These are phyloP conservation scores for Cephus spinipes DNA, from an alignment of 2,888 invertebrate genomes.

Conservation along the genomic window DNA sequence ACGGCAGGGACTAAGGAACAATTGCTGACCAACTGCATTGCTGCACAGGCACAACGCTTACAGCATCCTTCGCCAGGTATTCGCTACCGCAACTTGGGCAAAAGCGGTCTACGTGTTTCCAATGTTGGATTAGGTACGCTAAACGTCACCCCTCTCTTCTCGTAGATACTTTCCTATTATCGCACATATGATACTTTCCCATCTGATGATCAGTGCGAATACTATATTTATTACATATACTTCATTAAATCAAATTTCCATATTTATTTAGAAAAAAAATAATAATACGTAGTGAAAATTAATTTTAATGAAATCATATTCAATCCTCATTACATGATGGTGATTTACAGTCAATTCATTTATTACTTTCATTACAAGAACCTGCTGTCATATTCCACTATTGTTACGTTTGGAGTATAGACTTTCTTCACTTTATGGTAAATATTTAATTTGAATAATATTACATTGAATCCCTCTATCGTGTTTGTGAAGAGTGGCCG, in stretches of 20 bases:
- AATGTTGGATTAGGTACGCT: constrained; percentile 87
- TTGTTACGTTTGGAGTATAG: not conserved
- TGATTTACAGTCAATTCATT: not conserved
- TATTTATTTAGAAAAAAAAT: not conserved
- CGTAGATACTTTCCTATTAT: constrained; percentile 11
- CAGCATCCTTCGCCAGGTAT: constrained; percentile 82
- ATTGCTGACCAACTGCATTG: constrained; percentile 66
- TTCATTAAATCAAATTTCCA: not conserved
- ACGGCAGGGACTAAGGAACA: constrained; percentile 70
- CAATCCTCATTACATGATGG: not conserved
- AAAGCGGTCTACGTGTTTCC: constrained; percentile 94
- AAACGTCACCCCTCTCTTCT: constrained; percentile 42
- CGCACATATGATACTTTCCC: not conserved
- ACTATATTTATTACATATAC: not conserved
- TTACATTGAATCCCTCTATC: not conserved
- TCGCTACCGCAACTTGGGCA: constrained; percentile 93
- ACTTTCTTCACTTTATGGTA: not conserved
- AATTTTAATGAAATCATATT: not conserved
- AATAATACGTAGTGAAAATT: not conserved
- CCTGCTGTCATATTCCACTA: not conserved
- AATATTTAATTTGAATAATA: not conserved
- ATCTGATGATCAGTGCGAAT: not conserved
- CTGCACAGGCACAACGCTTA: constrained; percentile 69
- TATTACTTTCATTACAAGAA: not conserved
- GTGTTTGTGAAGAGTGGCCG: not conserved